These are phyloP conservation scores for Tenthredo amoena DNA, from an alignment of 2,888 invertebrate genomes.

Conservation along the genomic window DNA sequence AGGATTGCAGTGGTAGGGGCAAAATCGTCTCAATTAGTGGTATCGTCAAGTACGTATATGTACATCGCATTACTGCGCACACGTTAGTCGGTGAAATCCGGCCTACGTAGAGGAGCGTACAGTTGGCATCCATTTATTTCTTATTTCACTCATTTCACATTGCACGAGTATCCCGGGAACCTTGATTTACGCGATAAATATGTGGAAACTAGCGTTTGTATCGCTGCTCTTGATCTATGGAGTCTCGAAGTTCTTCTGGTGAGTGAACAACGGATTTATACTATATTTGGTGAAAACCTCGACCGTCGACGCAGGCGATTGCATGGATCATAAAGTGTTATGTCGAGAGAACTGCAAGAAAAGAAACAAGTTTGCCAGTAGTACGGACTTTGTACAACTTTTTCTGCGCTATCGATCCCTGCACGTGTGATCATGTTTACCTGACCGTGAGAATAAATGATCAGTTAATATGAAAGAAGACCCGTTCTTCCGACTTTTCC, in stretches of 20 bases:
- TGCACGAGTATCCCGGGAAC: not conserved
- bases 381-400: not conserved
- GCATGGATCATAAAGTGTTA: not conserved
- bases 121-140: not conserved
- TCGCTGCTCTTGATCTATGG: constrained; percentile 55
- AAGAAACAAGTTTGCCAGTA: not conserved
- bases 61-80: not conserved
- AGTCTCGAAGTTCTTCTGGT: constrained; percentile 54
- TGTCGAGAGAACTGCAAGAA: not conserved
- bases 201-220: constrained; percentile 63
- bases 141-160: not conserved
- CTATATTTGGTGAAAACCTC: not conserved
- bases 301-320: not conserved
- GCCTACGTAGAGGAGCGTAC: not conserved
- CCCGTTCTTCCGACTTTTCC: not conserved
- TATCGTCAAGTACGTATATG: not conserved
- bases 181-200: constrained; percentile 33
- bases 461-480: not conserved
- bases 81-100: not conserved
- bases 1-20: not conserved
- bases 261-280: constrained; percentile 36
- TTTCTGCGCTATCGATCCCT: not conserved
- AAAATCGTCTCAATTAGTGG: not conserved
- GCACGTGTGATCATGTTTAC: not conserved
- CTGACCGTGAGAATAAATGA: not conserved